phyloP scores from a whole-genome alignment of 2,113 vertebrate genomes.

The Anoplopoma fimbria region DNA sequence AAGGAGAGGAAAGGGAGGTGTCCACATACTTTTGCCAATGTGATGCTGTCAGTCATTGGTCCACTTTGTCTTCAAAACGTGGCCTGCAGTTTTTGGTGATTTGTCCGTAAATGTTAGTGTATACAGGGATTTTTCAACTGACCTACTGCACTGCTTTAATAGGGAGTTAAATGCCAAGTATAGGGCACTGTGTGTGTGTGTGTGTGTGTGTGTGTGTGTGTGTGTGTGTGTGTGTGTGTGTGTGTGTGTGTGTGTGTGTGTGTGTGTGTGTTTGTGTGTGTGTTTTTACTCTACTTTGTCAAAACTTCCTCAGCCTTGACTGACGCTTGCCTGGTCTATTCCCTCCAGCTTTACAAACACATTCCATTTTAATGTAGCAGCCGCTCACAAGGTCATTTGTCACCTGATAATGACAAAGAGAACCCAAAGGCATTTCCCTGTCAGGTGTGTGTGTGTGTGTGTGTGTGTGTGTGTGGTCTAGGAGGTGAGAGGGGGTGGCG shows the following conservation, averaged over 20 bases:
- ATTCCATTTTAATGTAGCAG: conserved; percentile 70
- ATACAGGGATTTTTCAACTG: not conserved
- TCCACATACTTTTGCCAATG: not conserved
- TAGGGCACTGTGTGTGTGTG: not conserved
- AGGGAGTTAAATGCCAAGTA: not conserved
- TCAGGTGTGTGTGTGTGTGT: conserved; percentile 30
- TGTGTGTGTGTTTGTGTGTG: conserved; percentile 23
- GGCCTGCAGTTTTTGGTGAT: not conserved
- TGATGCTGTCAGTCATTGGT: not conserved
- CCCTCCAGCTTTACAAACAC: conserved; percentile 73
- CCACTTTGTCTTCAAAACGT: not conserved
- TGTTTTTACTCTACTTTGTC: conserved; percentile 27
- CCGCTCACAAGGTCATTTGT: conserved; percentile 73
- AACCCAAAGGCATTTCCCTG: conserved; percentile 61
- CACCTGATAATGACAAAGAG: conserved; percentile 74
- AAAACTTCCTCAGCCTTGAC: conserved; percentile 60
- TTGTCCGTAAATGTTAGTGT: not conserved
- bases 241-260: not conserved
- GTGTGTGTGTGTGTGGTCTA: conserved; percentile 28
- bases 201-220: conserved; percentile 15
- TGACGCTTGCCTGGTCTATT: conserved; percentile 45
- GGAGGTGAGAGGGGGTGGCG: conserved; percentile 29
- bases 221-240: conserved; percentile 15
- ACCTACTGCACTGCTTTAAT: conserved; percentile 14
- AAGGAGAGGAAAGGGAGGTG: not conserved